A percentile compares a stretch with the other conserved stretches of the same genome.
Evolutionary conservation across 2,888 invertebrate genomes (phyloP).

Genomic region (Halocaridina rubra): DNA sequence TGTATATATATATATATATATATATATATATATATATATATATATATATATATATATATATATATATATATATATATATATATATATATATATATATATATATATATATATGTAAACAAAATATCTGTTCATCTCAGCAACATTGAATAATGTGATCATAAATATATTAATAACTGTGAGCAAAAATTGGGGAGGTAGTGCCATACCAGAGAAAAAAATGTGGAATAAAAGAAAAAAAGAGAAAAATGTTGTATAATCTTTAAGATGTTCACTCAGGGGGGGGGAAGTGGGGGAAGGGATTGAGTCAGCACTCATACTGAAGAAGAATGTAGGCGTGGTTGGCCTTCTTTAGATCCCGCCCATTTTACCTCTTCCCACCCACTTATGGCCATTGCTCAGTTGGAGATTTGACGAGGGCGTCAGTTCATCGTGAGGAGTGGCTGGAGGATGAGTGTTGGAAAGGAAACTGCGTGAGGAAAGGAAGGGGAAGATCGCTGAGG

Average conservation of each 20-base stretch:
- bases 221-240: slow-evolving; percentile 1
- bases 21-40: too few species aligned
- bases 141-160: too few species aligned
- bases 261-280: slow-evolving; percentile 14
- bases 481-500: slow-evolving; percentile 19
- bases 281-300: not conserved
- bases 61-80: too few species aligned
- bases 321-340: slow-evolving; percentile 16
- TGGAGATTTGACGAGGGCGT: not conserved
- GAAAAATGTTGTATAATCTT: slow-evolving; percentile 12
- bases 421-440: slow-evolving; percentile 56
- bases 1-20: too few species aligned
- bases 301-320: slow-evolving; percentile 46
- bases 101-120: too few species aligned
- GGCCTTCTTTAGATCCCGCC: not conserved
- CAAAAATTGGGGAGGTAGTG: not conserved
- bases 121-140: too few species aligned
- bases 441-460: slow-evolving; percentile 47
- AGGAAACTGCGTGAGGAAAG: slow-evolving; percentile 34
- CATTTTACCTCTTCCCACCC: not conserved
- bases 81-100: too few species aligned
- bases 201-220: not conserved
- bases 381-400: not conserved
- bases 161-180: too few species aligned
- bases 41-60: too few species aligned